Percentiles rank a stretch among this genome's conserved stretches.
These are phyloP conservation scores for Siphlonurus alternatus DNA, from an alignment of 2,888 invertebrate species.

Conservation along the genomic window DNA sequence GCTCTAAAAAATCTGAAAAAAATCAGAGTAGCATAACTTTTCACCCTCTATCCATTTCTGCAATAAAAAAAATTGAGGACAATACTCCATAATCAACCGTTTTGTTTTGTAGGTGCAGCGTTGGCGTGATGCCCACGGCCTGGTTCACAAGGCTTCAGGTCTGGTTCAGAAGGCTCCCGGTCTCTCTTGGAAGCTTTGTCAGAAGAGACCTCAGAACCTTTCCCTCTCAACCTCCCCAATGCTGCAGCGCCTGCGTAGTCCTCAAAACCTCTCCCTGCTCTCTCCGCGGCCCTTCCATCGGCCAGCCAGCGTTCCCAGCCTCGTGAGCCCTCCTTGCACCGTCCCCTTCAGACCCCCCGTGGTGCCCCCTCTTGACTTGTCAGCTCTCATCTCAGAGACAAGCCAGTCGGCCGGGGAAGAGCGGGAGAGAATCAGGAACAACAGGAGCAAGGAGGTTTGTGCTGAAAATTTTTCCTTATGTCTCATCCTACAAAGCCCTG, in stretches of 20 bases:
- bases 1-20: too few relatives aligned
- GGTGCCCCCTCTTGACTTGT: background rate
- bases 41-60: too few relatives aligned
- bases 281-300: background rate
- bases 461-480: too few relatives aligned
- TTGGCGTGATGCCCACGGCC: too few relatives aligned
- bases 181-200: background rate
- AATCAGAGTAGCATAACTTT: too few relatives aligned
- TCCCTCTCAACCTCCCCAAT: background rate
- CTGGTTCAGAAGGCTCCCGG: background rate
- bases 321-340: background rate
- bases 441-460: too few relatives aligned
- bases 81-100: too few relatives aligned
- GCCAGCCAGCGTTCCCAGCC: background rate
- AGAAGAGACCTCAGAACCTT: background rate
- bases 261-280: background rate
- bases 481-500: too few relatives aligned
- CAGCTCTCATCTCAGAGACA: background rate
- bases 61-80: too few relatives aligned
- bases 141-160: too few relatives aligned
- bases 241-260: background rate
- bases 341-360: background rate
- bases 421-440: too few relatives aligned
- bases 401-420: background rate
- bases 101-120: too few relatives aligned